phyloP scores from a whole-genome alignment of 2,113 vertebrate genomes.

The Plestiodon gilberti region DNA sequence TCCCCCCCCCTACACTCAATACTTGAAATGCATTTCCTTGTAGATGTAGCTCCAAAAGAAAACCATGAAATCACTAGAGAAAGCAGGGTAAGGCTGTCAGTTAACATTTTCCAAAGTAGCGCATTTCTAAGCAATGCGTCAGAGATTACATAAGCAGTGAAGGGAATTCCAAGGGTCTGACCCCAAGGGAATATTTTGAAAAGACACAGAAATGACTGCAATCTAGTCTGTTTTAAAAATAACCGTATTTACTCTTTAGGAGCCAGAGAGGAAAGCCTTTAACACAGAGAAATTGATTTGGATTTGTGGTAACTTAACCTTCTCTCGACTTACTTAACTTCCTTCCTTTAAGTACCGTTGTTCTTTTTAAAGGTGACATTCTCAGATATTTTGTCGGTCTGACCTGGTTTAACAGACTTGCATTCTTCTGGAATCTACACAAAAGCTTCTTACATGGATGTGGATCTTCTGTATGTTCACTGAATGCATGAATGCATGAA shows the following conservation, averaged over 20 bases:
- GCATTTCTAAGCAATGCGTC: neutral
- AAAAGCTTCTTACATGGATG: neutral
- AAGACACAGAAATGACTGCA: neutral
- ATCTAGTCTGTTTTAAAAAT: neutral
- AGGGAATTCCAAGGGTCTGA: slow-evolving; percentile 4
- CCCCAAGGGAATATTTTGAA: slow-evolving; percentile 3
- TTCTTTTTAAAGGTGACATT: neutral
- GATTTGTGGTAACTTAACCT: neutral
- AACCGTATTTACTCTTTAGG: neutral
- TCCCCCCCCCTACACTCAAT: no score
- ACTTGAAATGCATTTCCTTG: neutral
- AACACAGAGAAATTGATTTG: neutral
- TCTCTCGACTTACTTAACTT: neutral
- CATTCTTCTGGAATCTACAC: neutral
- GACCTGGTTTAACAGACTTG: neutral
- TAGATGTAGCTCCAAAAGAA: neutral
- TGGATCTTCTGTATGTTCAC: neutral
- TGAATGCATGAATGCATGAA: neutral
- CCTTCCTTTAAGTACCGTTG: neutral
- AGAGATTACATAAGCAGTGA: neutral
- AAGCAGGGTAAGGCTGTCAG: neutral
- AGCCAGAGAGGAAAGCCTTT: neutral
- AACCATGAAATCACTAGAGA: neutral
- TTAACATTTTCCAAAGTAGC: neutral
- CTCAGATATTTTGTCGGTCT: neutral